phyloP scores from a whole-genome alignment of 2,888 invertebrate genomes.

The Drepanosiphum platanoidis region DNA sequence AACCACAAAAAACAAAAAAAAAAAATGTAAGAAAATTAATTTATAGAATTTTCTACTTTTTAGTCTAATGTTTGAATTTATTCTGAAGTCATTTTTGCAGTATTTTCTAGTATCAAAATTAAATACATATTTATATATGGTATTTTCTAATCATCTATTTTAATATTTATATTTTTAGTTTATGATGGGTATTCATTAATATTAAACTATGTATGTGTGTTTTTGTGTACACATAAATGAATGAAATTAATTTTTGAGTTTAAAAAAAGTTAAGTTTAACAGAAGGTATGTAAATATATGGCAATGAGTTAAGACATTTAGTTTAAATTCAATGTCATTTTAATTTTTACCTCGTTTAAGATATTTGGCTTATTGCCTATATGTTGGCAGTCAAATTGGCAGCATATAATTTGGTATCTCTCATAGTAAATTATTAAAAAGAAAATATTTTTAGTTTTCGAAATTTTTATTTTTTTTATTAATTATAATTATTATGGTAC shows the following conservation, averaged over 20 bases:
- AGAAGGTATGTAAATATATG: not conserved
- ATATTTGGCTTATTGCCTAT: constrained; percentile 51
- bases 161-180: not conserved
- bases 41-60: too few species aligned
- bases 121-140: too few species aligned
- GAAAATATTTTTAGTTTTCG: not conserved
- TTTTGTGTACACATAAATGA: not conserved
- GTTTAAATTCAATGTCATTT: constrained; percentile 45
- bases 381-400: not conserved
- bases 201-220: not conserved
- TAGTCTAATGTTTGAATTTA: too few species aligned
- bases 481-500: not conserved
- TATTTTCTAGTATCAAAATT: too few species aligned
- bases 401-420: not conserved
- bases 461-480: not conserved
- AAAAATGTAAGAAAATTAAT: too few species aligned
- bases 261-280: not conserved
- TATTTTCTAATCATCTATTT: too few species aligned
- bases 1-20: too few species aligned
- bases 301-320: constrained; percentile 8
- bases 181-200: not conserved
- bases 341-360: constrained; percentile 1
- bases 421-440: not conserved
- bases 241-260: not conserved
- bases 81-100: too few species aligned